Base-by-base conservation (phyloP, 2,797 vertebrate species). In the Echiichthys vipera region DNA sequence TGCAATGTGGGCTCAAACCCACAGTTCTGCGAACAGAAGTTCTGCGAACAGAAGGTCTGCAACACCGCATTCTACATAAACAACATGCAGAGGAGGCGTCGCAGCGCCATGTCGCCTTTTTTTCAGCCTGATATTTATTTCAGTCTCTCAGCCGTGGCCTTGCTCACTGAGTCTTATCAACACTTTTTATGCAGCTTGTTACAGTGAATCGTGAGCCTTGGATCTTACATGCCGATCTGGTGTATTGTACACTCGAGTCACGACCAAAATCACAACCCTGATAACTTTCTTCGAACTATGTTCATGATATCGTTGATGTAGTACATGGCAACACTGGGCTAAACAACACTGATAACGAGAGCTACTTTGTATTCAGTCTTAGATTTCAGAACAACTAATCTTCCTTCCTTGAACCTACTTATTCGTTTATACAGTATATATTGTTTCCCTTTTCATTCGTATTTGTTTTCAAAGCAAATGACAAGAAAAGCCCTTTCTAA, bases 41-140 rank as follows among this genome's bases (percentile, higher is more conserved):
- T 36, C 58, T 30, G 27, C 49, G 54, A 71, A 67, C 75, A 80
- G 62, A 73, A 18, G 71, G 36, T 36, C 58, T 30, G 27, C 49
- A 51, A 15, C 66, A 9, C 36, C 2, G 39, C 25, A 0, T 42
- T 68, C 36, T 34, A 17, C 45, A 57, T 49, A 22, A 51, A 69
- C 59, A 68, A 20, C 36, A 13, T 63, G 73, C 77, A 72, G 62
- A 76, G 71, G 65, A 80, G 55, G 70, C 40, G 22, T 66, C 42
- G 6, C 43, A 45, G 51, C 39, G 14, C 47, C 55, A 5, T 53
- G 32, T 58, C 54, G 9, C 69, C 67, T 77, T 59, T 55, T 42
- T 20, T 22, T 5, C 64, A 42, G 55, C 55, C 56, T 8, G 24
- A 20, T 80, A 51, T 77, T 74, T 42, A 50, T 67, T 64, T 55